Conservation (phyloP, 2,113 vertebrate genomes). For the Pseudopodoces humilis region DNA sequence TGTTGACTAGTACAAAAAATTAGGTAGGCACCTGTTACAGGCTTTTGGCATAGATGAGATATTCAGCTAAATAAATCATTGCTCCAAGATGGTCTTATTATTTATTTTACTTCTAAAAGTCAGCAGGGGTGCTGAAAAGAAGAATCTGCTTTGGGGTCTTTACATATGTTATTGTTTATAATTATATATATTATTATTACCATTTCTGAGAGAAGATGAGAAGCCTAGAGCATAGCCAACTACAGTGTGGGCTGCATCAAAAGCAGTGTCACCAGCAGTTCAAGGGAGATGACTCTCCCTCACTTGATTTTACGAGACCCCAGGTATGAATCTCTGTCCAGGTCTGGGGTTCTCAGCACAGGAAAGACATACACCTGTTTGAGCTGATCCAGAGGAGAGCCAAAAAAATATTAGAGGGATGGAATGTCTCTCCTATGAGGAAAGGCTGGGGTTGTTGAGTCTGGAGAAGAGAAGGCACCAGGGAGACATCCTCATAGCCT, state of each 20-base stretch:
- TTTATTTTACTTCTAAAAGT: not conserved
- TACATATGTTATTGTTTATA: not conserved
- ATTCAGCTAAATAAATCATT: not conserved
- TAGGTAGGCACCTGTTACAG: not conserved
- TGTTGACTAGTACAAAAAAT: not conserved
- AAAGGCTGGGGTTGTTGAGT: not conserved
- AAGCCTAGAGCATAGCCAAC: not conserved
- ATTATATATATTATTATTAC: not conserved
- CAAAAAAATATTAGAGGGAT: no score
- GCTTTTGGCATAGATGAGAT: not conserved
- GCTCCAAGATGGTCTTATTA: not conserved
- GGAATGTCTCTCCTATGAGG: not conserved
- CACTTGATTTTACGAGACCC: accelerated
- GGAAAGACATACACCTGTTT: not conserved
- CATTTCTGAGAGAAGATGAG: not conserved
- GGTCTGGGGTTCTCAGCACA: not conserved
- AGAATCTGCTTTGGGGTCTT: not conserved
- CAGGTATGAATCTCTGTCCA: no score
- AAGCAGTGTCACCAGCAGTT: not conserved
- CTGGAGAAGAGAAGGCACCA: not conserved
- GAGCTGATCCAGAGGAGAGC: accelerated
- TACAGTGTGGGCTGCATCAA: not conserved
- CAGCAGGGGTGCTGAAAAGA: not conserved
- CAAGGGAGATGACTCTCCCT: not conserved
- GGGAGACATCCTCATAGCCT: not conserved